Evolutionary conservation across 2,113 vertebrate species (phyloP).

Genomic region (Spea bombifrons): DNA sequence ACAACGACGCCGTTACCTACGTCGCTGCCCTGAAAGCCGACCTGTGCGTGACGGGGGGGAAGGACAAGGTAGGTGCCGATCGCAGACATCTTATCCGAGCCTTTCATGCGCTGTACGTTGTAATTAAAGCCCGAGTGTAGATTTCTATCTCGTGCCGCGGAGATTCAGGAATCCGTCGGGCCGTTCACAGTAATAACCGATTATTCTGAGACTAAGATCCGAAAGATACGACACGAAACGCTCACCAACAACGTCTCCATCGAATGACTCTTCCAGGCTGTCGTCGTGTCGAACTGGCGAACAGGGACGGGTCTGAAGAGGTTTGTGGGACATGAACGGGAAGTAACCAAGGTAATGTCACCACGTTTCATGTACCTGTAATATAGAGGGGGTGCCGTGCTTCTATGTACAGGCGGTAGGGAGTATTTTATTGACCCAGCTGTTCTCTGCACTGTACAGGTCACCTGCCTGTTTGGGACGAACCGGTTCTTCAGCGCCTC

Average conservation of each 20-base stretch:
- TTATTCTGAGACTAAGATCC: no score
- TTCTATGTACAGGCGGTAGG: not conserved
- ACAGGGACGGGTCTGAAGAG: slow-evolving; percentile 73
- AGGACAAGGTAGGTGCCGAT: slow-evolving; percentile 75
- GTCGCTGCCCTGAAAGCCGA: slow-evolving; percentile 79
- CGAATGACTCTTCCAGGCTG: slow-evolving; percentile 61
- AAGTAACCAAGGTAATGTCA: slow-evolving; percentile 87
- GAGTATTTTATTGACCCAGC: not conserved
- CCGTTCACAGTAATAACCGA: not conserved
- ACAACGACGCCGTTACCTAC: slow-evolving; percentile 70
- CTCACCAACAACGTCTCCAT: no score
- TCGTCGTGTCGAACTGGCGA: slow-evolving; percentile 88
- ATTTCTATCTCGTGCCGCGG: no score
- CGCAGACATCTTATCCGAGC: not conserved
- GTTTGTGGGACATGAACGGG: slow-evolving; percentile 80
- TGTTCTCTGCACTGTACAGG: slow-evolving; percentile 58
- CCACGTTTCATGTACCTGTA: no score
- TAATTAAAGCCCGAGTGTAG: not conserved
- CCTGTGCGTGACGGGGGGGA: slow-evolving; percentile 86
- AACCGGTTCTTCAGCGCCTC: slow-evolving; percentile 89
- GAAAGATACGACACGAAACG: no score
- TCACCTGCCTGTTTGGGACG: slow-evolving; percentile 71
- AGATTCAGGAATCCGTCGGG: no score
- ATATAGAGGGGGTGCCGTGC: not conserved
- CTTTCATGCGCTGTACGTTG: not conserved